Base-by-base conservation (phyloP, 1,140 invertebrate species). In the Zelostemma sp. region DNA sequence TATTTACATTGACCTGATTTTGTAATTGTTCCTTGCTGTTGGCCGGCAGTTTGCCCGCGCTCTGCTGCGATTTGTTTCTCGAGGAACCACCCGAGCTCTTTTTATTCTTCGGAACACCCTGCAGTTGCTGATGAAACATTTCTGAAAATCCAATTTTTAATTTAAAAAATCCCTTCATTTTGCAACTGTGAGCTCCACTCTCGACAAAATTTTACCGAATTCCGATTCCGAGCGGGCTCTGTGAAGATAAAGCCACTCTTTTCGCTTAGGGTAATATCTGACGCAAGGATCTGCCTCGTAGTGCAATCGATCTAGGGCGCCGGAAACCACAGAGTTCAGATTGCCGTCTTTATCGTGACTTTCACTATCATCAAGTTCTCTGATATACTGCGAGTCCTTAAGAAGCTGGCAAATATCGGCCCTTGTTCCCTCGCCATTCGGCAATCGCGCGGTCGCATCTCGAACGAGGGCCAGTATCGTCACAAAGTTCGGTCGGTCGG, bases 341-440 rank as follows among this genome's bases (percentile, higher is more conserved):
- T 85, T 85, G 1, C 79, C 82, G 60, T 86, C 79, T 62, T 86
- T 79, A 75, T 88, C 80, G 68, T 80, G 72, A 73, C 76, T 76
- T 8, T 84, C 81, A 9, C 86, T 91, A 61, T 93, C 91, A 31
- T 90, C 89, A 21, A 92, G 90, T 41, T 90, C 90, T 28, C 89
- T 88, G 19, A 97, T 88, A 72, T 94, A 97, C 74, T 96, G 94
- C 0, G 94, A 96, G 76, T 94, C 93, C 78, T 93, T 92, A 3
- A 95, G 76, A 38, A 95, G 82, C 72, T 93, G 91, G 83, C 93
- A 93, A 67, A 98, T 96, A 74, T 98, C 95, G 2, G 92, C 90
- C 18, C 95, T 85, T 0, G 96, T 97, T 16, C 97, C 96, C 86
- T 98, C 95, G 0, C 96, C 96, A 82, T 95, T 97, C 0, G 97